Conservation (phyloP, 1,140 invertebrate species). For the Solenopsis invicta region DNA sequence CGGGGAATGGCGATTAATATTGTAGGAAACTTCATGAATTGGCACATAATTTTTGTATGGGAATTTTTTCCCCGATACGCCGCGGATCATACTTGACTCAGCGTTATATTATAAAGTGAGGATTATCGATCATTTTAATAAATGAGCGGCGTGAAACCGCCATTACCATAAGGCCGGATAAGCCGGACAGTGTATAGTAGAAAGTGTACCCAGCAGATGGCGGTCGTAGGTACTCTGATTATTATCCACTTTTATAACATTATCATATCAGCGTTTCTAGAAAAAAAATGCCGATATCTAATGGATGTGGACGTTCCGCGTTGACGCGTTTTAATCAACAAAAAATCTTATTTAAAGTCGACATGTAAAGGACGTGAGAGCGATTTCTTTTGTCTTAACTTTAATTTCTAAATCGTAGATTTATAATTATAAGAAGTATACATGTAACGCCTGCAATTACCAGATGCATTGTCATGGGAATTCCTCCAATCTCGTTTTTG, state of each 20-base stretch:
- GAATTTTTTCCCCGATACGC: conserved; percentile 1
- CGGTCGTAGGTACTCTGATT: conserved; percentile 39
- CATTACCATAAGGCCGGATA: conserved; percentile 54
- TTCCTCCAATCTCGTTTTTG: not conserved
- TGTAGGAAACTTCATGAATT: not conserved
- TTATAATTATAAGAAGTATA: not conserved
- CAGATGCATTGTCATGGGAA: not conserved
- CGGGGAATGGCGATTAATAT: not conserved
- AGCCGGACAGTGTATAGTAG: conserved; percentile 41
- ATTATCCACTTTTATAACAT: conserved; percentile 42
- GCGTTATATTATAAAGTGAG: conserved; percentile 25
- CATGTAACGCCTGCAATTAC: not conserved
- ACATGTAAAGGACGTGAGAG: not conserved
- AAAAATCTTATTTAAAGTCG: not conserved
- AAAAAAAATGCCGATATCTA: not conserved
- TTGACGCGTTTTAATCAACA: not conserved
- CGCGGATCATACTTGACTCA: not conserved
- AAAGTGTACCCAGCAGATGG: conserved; percentile 54
- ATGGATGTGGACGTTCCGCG: not conserved
- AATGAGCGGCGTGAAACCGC: conserved; percentile 39
- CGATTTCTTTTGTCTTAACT: not conserved
- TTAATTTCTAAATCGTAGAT: not conserved
- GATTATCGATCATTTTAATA: conserved; percentile 60
- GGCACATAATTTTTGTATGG: not conserved
- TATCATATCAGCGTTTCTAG: not conserved